Base-by-base conservation (phyloP, 2,888 invertebrate species). In the Hypomecis punctinalis region DNA sequence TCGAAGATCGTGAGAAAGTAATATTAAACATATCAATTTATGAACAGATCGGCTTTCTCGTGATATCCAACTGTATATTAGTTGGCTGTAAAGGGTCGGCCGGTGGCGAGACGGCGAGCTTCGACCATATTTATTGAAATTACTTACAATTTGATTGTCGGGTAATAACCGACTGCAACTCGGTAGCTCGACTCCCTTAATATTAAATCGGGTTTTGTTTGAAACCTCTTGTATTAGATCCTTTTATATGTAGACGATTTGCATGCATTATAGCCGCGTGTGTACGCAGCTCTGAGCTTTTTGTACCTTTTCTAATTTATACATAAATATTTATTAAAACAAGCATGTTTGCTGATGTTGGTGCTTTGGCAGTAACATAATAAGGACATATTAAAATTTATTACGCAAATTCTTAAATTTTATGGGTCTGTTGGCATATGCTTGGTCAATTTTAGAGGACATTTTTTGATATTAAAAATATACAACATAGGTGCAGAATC, bases 21-120 rank as follows among this genome's bases (percentile, higher is more conserved):
- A 86, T 88, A 86, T 88, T 91, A 91, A 90, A 91, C 90, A 91
- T 91, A 91, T 92, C 91, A 90, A 93, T 92, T 91, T 91, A 81
- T 79, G 80, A 78, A 80, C 85, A 51, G 86, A 85, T 85, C 87
- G 74, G 89, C 91, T 92, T 91, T 91, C 92, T 91, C 92, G 92
- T 92, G 92, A 90, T 86, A 73, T 81, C 81, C 79, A 89, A 90
- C 92, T 88, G 88, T 91, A 84, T 89, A 92, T 93, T 91, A 93
- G 89, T 86, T 79, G 83, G 81, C 82, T 80, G 87, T 87, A 90
- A 88, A 88, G 86, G 86, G 81, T 76, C 77, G 80, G 80, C 86
- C 65, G 52, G 13, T 57, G 61, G 65, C 53, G 52, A 57, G 52
- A 47, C 60, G 87, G 86, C 84, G 83, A 86, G 75, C 70, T 76